Percentiles rank a stretch among this genome's conserved stretches.
These are phyloP conservation scores for Dicyrtoma fusca DNA, from an alignment of 2,888 invertebrate species.

Conservation along the genomic window DNA sequence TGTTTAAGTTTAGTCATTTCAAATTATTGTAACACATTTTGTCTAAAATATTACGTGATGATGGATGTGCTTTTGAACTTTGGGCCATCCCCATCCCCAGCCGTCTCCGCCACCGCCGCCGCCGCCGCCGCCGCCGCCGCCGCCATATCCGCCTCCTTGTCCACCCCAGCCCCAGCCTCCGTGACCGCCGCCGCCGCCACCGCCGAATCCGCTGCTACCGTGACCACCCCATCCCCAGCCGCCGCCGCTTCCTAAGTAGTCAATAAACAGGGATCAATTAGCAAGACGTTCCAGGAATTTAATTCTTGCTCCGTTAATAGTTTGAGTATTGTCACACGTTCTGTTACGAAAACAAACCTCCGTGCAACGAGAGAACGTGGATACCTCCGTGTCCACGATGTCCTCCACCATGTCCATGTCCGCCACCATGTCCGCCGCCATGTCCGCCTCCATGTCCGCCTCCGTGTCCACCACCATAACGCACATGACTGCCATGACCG, in stretches of 20 bases:
- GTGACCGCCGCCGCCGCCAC: slow-evolving; percentile 36
- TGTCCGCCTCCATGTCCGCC: slow-evolving; percentile 21
- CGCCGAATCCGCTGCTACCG: slow-evolving; percentile 25
- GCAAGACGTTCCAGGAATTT: too few species aligned
- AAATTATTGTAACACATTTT: too few species aligned
- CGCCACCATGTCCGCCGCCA: slow-evolving; percentile 29
- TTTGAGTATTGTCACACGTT: too few species aligned
- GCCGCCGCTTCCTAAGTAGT: too few species aligned
- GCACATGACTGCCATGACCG: slow-evolving; percentile 16
- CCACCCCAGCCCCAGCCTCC: slow-evolving; percentile 39
- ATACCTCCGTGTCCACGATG: slow-evolving; percentile 23
- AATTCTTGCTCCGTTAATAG: too few species aligned
- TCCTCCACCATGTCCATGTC: slow-evolving; percentile 41
- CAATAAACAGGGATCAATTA: too few species aligned
- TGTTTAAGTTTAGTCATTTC: too few species aligned
- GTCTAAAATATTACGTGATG: too few species aligned
- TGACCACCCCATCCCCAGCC: slow-evolving; percentile 34
- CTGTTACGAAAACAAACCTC: too few species aligned
- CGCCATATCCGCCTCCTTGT: slow-evolving; percentile 27
- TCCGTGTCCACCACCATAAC: slow-evolving; percentile 24
- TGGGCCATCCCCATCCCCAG: slow-evolving; percentile 42
- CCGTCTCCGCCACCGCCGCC: too few species aligned
- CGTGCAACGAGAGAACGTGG: slow-evolving; percentile 1
- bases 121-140: slow-evolving; percentile 38
- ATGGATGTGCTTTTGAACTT: slow-evolving; percentile 45